Evolutionary conservation across 2,113 vertebrate genomes (phyloP).

Genomic region (Picathartes gymnocephalus): DNA sequence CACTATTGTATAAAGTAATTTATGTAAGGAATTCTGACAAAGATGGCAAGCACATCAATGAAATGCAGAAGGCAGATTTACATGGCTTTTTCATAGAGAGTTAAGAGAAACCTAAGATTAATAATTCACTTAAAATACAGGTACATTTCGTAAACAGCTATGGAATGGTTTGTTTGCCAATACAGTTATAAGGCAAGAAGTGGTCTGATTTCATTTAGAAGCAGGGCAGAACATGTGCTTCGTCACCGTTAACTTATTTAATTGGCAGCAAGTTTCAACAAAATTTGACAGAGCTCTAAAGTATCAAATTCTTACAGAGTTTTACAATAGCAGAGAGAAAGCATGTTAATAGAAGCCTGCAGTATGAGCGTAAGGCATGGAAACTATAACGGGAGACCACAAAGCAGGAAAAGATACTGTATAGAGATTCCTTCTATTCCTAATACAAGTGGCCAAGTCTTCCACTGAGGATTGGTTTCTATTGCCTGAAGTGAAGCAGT

Average conservation of each 20-base stretch:
- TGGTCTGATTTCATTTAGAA: background rate
- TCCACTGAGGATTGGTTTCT: background rate
- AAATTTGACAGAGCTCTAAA: background rate
- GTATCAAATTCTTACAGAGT: background rate
- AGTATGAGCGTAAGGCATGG: background rate
- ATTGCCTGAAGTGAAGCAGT: background rate
- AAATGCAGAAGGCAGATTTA: background rate
- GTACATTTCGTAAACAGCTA: background rate
- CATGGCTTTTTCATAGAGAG: background rate
- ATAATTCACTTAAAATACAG: background rate
- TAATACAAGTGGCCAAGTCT: background rate
- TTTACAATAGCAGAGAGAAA: background rate
- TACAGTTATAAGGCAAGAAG: background rate
- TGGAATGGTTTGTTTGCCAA: background rate
- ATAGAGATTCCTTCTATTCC: background rate
- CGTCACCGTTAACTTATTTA: background rate
- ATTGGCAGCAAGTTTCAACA: background rate
- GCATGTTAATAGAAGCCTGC: background rate
- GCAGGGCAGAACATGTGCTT: rapidly evolving
- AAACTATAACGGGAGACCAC: background rate
- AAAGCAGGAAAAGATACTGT: background rate
- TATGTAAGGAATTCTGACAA: background rate
- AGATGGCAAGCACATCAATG: background rate
- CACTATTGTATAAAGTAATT: background rate
- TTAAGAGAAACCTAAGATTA: background rate